A percentile compares a stretch with the other conserved stretches of the same genome.
phyloP scores from a whole-genome alignment of 2,888 invertebrate genomes.

The Meloe dianella region DNA sequence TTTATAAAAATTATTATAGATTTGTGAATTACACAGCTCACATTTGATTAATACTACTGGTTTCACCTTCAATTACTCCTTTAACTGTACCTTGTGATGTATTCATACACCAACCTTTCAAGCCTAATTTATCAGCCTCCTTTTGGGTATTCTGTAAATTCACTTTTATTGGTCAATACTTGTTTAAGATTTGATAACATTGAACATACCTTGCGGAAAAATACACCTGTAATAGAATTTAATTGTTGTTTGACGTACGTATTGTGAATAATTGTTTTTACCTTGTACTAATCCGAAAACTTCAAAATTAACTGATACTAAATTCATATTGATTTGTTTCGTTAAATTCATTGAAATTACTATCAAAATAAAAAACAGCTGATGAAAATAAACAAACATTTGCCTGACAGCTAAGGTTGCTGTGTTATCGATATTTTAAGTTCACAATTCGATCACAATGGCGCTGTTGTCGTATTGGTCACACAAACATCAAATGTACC shows the following conservation, averaged over 20 bases:
- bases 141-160: constrained; percentile 67
- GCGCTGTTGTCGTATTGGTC: no score
- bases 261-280: constrained; percentile 47
- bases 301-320: constrained; percentile 63
- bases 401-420: not conserved
- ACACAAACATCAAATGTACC: no score
- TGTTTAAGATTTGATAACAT: not conserved
- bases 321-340: constrained; percentile 38
- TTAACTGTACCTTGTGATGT: constrained; percentile 71
- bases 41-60: constrained; percentile 68
- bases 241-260: no score
- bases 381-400: constrained; percentile 32
- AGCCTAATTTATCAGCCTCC: constrained; percentile 67
- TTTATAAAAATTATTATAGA: not conserved
- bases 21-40: constrained; percentile 52
- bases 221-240: constrained; percentile 65
- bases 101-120: constrained; percentile 78
- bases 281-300: constrained; percentile 69
- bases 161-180: not conserved
- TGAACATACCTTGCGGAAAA: constrained; percentile 66
- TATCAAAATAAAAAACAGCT: constrained; percentile 19
- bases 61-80: constrained; percentile 70
- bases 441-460: not conserved
- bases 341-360: not conserved
- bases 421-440: not conserved